Evolutionary conservation across 53 echinoderm and acorn worm genomes (phyloP), one percentile per base, ranked within the genome.

Genomic region (Patiria pectinifera): DNA sequence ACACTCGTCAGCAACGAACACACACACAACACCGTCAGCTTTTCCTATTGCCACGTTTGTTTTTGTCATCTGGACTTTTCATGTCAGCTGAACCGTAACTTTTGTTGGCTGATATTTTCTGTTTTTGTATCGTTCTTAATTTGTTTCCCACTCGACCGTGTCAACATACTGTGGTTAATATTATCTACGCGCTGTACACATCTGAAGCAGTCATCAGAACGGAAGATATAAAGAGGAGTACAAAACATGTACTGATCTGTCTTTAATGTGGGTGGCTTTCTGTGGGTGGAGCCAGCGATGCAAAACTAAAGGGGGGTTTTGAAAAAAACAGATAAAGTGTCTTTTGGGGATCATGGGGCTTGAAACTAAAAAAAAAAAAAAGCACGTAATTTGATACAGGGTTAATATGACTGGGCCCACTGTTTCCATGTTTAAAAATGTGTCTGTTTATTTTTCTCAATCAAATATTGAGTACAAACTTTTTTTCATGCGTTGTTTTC

Each of bases 41-140:
- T 72, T 72, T 18, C 19, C 72, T 19, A 60, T 23, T 19, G 72
- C 72, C 16, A 71, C 21, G 44, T 59, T 71, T 72, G 71, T 48
- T 71, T 71, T 86, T 74, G 48, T 58, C 62, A 71, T 86, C 47
- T 72, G 86, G 72, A 58, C 26, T 86, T 71, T 86, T n/a, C 71
- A 22, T 74, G 47, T 46, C 86, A 74, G 46, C 24, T 86, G 48
- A 86, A 86, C 86, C 74, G 59, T 24, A 49, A 13, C 48, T 15
- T 71, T 71, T 74, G 74, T 74, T 47, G 71, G 74, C 85, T 45
- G 8, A 85, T 43, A 24, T 85, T 85, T 70, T 70, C n/a, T 69
- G 85, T 48, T 86, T 86, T 75, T 21, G 53, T 45, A 45, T 70
- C 2, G 26, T 72, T 21, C 12, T n/a, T 48, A 86, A 74, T 86